phyloP scores from a whole-genome alignment of 2,113 vertebrate genomes.

The Malurus cyaneus region DNA sequence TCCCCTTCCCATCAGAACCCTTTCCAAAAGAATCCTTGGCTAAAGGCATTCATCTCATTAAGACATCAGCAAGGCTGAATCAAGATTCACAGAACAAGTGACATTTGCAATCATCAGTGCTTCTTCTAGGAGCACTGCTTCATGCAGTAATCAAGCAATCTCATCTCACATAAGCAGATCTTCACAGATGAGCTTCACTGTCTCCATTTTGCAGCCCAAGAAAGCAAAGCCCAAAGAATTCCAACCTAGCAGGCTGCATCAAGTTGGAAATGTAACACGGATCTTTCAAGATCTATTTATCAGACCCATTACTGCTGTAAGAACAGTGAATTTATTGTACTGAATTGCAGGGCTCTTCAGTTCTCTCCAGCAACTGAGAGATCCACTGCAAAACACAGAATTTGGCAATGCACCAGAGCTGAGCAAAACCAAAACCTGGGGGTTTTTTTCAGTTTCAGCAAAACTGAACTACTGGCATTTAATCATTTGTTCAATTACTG shows the following conservation, averaged over 20 bases:
- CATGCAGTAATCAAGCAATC: neutral
- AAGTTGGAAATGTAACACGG: neutral
- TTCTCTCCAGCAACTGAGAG: neutral
- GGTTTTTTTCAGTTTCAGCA: neutral
- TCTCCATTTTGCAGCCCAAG: neutral
- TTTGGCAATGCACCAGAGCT: neutral
- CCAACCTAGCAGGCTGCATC: neutral
- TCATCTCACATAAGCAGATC: neutral
- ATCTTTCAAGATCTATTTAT: neutral
- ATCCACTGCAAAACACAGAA: neutral
- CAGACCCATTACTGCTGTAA: neutral
- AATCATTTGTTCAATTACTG: neutral
- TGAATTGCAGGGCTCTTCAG: neutral
- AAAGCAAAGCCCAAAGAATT: neutral
- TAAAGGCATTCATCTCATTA: neutral
- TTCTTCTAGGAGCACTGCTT: neutral
- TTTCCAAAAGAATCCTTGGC: neutral
- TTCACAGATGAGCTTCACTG: neutral
- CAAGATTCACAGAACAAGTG: neutral
- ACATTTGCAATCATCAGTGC: slow-evolving; percentile 12
- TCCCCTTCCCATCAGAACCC: neutral
- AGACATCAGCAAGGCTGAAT: neutral
- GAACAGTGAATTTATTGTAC: slow-evolving; percentile 2
- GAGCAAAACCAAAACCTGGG: neutral
- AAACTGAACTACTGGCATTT: neutral